Evolutionary conservation across 2,888 invertebrate genomes (phyloP), one percentile per base, ranked within the genome.

Genomic region (Salpingus planirostris): DNA sequence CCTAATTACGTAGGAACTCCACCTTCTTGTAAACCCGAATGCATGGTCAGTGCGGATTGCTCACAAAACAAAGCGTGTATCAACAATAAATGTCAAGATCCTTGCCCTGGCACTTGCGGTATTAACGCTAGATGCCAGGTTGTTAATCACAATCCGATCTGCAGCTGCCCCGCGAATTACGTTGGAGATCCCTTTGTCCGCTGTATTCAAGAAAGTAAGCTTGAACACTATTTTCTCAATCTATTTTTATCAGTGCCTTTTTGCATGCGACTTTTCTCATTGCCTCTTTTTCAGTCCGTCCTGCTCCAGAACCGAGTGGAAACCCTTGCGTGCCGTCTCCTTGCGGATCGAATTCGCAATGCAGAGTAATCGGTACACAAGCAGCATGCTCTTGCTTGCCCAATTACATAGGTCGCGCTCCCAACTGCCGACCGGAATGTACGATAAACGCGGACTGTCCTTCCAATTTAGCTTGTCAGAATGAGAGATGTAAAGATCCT

Each of bases 121-220:
- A 63, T 77, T 27, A 84, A 87, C 54, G 85, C 88, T 15, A 75
- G 81, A 42, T 90, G 90, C 55, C 79, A 81, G 65, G 84, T 86
- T 27, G 76, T 86, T 30, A 86, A 87, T 49, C 90, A 90, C 57
- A 85, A 85, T 59, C 87, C 89, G 18, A 82, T 88, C 50, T 90
- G 90, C 64, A 85, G 80, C 55, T 90, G 90, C 56, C 74, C 80
- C 36, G 69, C 74, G 44, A 82, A 82, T 44, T 83, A 74, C 57
- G 79, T 79, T 21, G 89, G 89, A 36, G 84, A 88, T 76, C 86
- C 88, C 24, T 83, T 85, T 55, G 70, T 74, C 40, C 68, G 72
- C 60, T 86, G 85, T 63, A 63, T 63, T 42, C 73, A 67, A 50
- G 71, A 76, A 65, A 66, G 81, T 80, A 71, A 73, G 73, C 42